Base-by-base conservation (phyloP, 1,140 invertebrate species). In the Ptiloglossa arizonensis region DNA sequence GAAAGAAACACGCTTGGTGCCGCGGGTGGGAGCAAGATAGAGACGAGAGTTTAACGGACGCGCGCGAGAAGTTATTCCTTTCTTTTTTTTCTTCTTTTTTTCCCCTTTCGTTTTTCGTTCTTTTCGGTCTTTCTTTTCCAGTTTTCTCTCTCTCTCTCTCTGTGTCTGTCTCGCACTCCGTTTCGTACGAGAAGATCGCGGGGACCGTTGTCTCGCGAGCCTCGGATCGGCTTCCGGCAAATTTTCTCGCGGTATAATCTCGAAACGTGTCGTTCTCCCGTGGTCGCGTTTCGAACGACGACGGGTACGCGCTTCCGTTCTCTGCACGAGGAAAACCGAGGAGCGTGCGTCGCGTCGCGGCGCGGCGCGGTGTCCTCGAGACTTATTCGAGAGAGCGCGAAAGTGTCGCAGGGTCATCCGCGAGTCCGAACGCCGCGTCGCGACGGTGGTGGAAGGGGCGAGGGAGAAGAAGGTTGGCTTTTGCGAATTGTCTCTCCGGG, bases 31-130 rank as follows among this genome's bases (percentile, higher is more conserved):
- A 59, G 64, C 57, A 41, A 63, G 13, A 48, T 29, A 70, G 77
- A 73, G 44, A 17, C 4, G 41, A 60, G 38, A 66, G 63, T 67
- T 46, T 79, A 70, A 70, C 77, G 64, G 81, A 66, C 81, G 66
- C 75, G 29, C 80, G 59, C 44, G 9, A 52, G 29, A 22, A 50
- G 44, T 56, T 44, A 17, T 62, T n/a, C 46, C 46, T 38, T 35
- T 71, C 9, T 22, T 52, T 24, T 24, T 52, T 52, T 52, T 24
- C n/a, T 6, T 3, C n/a, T n/a, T 9, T 6, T 35, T 35, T 35
- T 35, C 6, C 6, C 32, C 6, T 35, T 35, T 4, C 32, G 1
- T 35, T 35, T 1, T 0, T 35, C 2, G 32, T 4, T 35, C 3
- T 35, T 35, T 35, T 35, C 3, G 32, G 32, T 35, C 9, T 29